phyloP scores from a whole-genome alignment of 2,113 vertebrate genomes.

The Numenius arquata region DNA sequence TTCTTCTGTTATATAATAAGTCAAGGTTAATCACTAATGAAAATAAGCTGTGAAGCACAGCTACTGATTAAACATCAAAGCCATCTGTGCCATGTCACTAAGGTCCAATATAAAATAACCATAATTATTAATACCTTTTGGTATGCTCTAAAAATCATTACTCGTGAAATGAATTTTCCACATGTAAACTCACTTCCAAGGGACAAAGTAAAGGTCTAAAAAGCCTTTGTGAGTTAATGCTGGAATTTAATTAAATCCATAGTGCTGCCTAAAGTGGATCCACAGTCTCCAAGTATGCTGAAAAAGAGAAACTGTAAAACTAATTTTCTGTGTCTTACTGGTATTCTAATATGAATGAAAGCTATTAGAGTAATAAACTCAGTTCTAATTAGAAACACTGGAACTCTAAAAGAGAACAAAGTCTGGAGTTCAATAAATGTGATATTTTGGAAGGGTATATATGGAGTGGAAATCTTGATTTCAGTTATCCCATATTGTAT shows the following conservation, averaged over 20 bases:
- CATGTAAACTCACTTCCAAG: not conserved
- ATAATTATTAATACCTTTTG: slow-evolving; percentile 36
- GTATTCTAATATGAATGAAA: not conserved
- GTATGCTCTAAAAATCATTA: slow-evolving; percentile 13
- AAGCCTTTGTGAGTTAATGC: not conserved
- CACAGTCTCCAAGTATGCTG: not conserved
- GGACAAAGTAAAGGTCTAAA: slow-evolving; percentile 19
- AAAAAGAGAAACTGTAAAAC: not conserved
- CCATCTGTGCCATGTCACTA: not conserved
- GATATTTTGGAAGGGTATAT: not conserved
- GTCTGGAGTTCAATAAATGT: not conserved
- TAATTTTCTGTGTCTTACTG: slow-evolving; percentile 4
- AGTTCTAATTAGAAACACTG: slow-evolving; percentile 9
- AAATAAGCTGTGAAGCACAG: not conserved
- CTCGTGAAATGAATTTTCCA: slow-evolving; percentile 18
- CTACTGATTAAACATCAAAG: slow-evolving; percentile 18
- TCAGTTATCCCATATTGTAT: not conserved
- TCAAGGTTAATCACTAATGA: slow-evolving; percentile 32
- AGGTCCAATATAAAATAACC: slow-evolving; percentile 12
- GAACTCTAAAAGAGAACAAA: slow-evolving; percentile 2
- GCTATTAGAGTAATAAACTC: slow-evolving; percentile 24
- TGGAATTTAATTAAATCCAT: slow-evolving; percentile 11
- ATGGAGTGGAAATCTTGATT: not conserved
- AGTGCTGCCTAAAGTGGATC: not conserved
- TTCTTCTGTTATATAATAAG: slow-evolving; percentile 14